phyloP scores from a whole-genome alignment of 2,113 vertebrate species.

The Odocoileus virginianus region DNA sequence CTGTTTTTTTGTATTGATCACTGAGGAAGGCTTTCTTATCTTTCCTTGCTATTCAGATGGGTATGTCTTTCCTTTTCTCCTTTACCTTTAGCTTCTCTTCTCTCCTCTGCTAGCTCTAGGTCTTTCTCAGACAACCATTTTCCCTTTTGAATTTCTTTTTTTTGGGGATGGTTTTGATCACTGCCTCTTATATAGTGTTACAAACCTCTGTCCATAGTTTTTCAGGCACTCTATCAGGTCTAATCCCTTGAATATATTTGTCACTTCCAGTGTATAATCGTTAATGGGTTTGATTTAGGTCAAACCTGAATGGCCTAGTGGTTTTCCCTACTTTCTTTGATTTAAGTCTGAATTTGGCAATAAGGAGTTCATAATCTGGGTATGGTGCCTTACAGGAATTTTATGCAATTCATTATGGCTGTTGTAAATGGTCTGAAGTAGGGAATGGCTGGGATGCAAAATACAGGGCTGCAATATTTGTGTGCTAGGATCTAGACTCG shows the following conservation, averaged over 20 bases:
- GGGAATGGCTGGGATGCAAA: not conserved
- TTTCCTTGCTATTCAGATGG: not conserved
- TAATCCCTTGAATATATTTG: not conserved
- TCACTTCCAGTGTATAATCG: not conserved
- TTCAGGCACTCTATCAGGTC: not conserved
- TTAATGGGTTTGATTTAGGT: not conserved
- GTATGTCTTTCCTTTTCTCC: not conserved
- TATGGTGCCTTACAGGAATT: not conserved
- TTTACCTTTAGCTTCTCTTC: not conserved
- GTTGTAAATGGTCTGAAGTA: not conserved
- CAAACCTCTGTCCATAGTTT: not conserved
- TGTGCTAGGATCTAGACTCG: not conserved
- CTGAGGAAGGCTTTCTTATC: not conserved
- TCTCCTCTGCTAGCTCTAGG: not conserved
- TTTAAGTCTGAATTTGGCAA: not conserved
- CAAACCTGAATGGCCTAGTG: not conserved
- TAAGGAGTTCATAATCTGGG: not conserved
- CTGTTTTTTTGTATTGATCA: not conserved
- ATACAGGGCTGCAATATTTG: not conserved
- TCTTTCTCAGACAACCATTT: not conserved
- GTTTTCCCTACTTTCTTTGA: not conserved
- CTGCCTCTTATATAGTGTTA: not conserved
- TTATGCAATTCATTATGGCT: not conserved
- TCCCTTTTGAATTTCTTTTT: not conserved
- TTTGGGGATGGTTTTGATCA: not conserved